Evolutionary conservation across 2,888 invertebrate species (phyloP), one percentile per base, ranked within the genome.

Genomic region (Hipparchia sbordonii): DNA sequence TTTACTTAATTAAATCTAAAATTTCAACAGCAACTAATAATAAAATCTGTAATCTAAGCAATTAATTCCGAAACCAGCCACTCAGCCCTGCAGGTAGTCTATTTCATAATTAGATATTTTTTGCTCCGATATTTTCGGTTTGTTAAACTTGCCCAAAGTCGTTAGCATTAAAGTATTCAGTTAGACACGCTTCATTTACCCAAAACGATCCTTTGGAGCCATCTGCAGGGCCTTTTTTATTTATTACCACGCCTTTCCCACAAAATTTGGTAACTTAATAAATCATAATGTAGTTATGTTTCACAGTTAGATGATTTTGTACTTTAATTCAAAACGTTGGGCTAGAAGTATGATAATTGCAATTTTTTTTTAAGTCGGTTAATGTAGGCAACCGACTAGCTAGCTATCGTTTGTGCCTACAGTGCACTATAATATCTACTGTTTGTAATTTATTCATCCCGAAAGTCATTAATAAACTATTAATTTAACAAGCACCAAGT

Each of bases 121-220:
- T 74, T 71, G 67, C 67, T 61, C 61, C 52, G 46, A 70, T 68
- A 63, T 70, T 74, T 70, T 68, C 72, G 72, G 72, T 71, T 72
- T 71, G 72, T 75, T 72, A 69, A 70, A 46, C 67, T 23, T 6
- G 63, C 70, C 70, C 62, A 65, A 61, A 72, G 51, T 74, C 60
- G 60, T 74, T 74, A 72, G 51, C 54, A 74, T 76, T 74, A 72
- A 74, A 72, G 74, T 72, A 76, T 74, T 74, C 66, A 57, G 72
- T 72, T 74, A 76, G 76, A 72, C 72, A 71, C 70, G 76, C 72
- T 68, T 74, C 74, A 76, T 74, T 76, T 76, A 61, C 52, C 60
- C 72, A 63, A 74, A 76, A 74, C 76, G 76, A 76, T 71, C 62
- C 71, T 56, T 66, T 39, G 71, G 69, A 57, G 72, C 72, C 76